Evolutionary conservation across 2,888 invertebrate species (phyloP).

Genomic region (Aradus depressus): DNA sequence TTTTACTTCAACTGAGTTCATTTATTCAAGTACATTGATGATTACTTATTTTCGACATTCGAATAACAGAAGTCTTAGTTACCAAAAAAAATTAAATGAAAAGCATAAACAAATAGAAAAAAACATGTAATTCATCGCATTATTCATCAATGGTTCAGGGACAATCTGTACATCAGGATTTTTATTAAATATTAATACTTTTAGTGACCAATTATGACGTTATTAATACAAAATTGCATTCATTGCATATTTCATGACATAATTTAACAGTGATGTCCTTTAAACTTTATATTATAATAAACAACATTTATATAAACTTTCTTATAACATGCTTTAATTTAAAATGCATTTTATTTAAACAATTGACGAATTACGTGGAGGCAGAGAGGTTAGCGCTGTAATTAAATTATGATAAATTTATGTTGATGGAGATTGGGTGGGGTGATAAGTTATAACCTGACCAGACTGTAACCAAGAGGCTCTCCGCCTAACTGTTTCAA

Average conservation of each 20-base stretch:
- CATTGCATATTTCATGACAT: constrained; percentile 22
- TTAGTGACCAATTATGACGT: constrained; percentile 1
- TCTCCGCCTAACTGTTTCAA: no score
- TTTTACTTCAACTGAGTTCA: no score
- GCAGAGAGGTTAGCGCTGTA: constrained; percentile 35
- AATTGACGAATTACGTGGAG: constrained; percentile 37
- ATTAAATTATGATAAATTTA: constrained; percentile 27
- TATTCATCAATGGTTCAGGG: no score
- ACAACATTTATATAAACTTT: constrained; percentile 25
- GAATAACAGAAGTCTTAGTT: no score
- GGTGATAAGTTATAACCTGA: constrained; percentile 27
- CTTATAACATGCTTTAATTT: constrained; percentile 27
- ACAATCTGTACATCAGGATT: no score
- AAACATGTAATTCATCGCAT: no score
- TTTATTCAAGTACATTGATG: no score
- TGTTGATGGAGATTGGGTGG: constrained; percentile 27
- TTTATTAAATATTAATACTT: constrained; percentile 5
- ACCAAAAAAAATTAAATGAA: no score
- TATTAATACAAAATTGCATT: constrained; percentile 26
- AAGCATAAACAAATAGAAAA: no score
- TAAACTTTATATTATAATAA: constrained; percentile 20
- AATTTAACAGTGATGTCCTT: constrained; percentile 24
- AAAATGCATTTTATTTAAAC: constrained; percentile 29
- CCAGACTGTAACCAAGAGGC: constrained; percentile 20
- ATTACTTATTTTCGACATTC: no score